Conservation (phyloP, 2,888 invertebrate species). For the Ethmia dodecea region DNA sequence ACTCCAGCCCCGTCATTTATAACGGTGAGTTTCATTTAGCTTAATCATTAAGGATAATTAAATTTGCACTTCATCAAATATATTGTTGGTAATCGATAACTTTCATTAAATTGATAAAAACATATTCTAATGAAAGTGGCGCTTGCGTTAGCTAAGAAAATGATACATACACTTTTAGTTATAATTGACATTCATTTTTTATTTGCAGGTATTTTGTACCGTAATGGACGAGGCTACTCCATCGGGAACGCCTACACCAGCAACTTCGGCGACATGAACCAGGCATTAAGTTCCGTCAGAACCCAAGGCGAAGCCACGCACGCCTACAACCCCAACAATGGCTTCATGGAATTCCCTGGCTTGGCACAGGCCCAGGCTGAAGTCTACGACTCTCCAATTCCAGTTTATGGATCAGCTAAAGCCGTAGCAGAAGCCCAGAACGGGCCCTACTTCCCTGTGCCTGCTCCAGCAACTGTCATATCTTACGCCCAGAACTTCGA, state of each 20-base stretch:
- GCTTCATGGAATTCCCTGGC: constrained; percentile 33
- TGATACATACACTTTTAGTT: too few relatives aligned
- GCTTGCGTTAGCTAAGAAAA: too few relatives aligned
- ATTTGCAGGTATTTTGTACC: constrained; percentile 41
- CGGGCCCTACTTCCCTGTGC: constrained; percentile 44
- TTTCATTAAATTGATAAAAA: not conserved
- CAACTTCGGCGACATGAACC: constrained; percentile 33
- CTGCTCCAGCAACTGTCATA: constrained; percentile 48
- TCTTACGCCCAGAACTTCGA: constrained; percentile 57
- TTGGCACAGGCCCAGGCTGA: constrained; percentile 41
- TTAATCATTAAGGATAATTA: not conserved
- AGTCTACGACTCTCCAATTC: constrained; percentile 28
- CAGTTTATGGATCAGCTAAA: constrained; percentile 27
- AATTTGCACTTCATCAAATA: not conserved
- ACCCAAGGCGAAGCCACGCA: constrained; percentile 34
- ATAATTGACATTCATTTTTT: constrained; percentile 1
- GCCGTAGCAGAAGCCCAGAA: constrained; percentile 29
- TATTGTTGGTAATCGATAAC: too few relatives aligned
- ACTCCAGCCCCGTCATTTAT: constrained; percentile 49
- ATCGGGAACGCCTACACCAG: constrained; percentile 44
- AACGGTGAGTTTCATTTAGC: constrained; percentile 59
- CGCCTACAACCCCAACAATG: constrained; percentile 35
- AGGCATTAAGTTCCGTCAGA: constrained; percentile 44
- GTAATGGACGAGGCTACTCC: constrained; percentile 53
- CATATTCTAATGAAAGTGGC: too few relatives aligned